phyloP scores from a whole-genome alignment of 2,113 vertebrate species.

The Picathartes gymnocephalus region DNA sequence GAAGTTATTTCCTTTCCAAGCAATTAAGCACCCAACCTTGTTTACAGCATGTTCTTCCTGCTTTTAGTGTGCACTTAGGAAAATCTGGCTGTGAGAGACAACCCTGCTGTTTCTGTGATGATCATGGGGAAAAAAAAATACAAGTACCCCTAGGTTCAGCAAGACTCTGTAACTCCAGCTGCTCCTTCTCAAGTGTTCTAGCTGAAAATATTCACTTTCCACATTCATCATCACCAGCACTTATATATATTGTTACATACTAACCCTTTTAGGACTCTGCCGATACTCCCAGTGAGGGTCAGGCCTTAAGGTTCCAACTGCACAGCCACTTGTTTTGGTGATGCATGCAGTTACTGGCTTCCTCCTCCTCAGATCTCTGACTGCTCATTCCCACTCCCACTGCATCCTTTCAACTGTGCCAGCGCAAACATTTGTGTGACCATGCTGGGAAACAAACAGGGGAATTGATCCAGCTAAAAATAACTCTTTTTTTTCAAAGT shows the following conservation, averaged over 20 bases:
- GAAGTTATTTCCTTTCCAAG: not conserved
- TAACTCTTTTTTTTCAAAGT: not conserved
- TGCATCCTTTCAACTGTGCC: not conserved
- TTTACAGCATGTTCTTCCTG: not conserved
- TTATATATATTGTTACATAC: not conserved
- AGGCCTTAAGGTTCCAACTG: not conserved
- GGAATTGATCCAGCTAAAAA: slow-evolving; percentile 28
- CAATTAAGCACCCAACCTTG: not conserved
- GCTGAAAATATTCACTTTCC: not conserved
- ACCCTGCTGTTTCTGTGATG: not conserved
- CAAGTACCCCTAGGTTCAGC: not conserved
- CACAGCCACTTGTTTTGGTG: not conserved
- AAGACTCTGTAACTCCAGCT: not conserved
- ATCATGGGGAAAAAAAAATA: not conserved
- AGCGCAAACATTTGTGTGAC: not conserved
- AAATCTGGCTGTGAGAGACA: not conserved
- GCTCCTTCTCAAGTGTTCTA: not conserved
- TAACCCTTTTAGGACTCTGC: not conserved
- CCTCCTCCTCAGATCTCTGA: not conserved
- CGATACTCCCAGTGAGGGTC: not conserved
- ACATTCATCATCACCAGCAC: not conserved
- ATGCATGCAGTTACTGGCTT: not conserved
- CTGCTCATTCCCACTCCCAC: not conserved
- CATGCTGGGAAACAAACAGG: not conserved
- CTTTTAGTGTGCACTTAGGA: not conserved